A percentile compares a stretch with the other conserved stretches of the same genome.
These are phyloP conservation scores for Spilogale gracilis DNA, from an alignment of 2,113 vertebrate species.

Conservation along the genomic window DNA sequence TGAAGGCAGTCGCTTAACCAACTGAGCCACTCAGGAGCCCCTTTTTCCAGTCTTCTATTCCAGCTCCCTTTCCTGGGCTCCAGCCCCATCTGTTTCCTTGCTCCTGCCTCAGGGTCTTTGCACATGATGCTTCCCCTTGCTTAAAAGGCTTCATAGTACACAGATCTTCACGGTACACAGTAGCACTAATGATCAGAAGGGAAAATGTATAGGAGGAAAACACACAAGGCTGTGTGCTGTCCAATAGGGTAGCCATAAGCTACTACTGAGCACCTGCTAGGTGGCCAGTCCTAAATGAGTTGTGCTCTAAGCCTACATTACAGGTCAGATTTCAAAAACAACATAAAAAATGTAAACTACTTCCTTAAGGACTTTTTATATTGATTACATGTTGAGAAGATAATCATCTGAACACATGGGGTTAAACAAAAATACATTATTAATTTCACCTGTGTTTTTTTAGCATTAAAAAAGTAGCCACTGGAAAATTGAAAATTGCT, in stretches of 20 bases:
- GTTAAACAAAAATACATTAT: background rate
- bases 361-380: background rate
- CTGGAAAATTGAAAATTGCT: background rate
- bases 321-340: background rate
- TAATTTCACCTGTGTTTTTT: background rate
- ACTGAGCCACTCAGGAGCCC: background rate
- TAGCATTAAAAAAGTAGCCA: background rate
- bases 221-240: fast-evolving
- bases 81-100: background rate
- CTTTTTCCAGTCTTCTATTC: background rate
- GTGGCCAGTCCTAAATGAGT: background rate
- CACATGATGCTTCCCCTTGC: background rate
- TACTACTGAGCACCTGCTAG: background rate
- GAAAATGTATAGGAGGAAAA: background rate
- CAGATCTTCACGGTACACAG: background rate
- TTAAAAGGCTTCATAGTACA: background rate
- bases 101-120: slow-evolving; percentile 55
- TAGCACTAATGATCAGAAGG: background rate
- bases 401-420: background rate
- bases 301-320: background rate
- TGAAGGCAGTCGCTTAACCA: no score
- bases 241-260: fast-evolving
- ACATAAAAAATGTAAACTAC: background rate
- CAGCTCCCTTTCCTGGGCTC: background rate
- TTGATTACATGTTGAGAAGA: background rate